Evolutionary conservation across 2,797 vertebrate genomes (phyloP).

Genomic region (Gadopsis marmoratus): DNA sequence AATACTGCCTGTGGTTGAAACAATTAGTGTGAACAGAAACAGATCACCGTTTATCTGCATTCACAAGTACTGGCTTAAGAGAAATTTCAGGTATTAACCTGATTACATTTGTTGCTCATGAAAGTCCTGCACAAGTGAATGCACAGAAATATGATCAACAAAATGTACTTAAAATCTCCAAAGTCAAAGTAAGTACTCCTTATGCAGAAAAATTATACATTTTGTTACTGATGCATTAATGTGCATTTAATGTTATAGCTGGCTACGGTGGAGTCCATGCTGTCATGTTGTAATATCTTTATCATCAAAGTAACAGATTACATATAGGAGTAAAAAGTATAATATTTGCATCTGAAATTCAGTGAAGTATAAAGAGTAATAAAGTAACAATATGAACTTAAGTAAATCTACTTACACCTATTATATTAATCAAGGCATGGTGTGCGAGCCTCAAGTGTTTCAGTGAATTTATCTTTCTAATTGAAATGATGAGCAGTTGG

Average conservation of each 20-base stretch:
- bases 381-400: not conserved
- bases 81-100: not conserved
- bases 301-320: slow-evolving; percentile 2
- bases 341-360: not conserved
- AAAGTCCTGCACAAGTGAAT: not conserved
- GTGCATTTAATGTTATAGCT: not conserved
- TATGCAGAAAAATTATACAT: not conserved
- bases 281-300: not conserved
- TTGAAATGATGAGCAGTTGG: not conserved
- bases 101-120: not conserved
- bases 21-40: not conserved
- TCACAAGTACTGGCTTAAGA: not conserved
- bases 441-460: not conserved
- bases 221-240: not conserved
- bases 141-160: not conserved
- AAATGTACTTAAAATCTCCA: not conserved
- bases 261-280: not conserved
- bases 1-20: not conserved
- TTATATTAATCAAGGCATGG: not conserved
- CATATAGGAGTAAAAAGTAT: slow-evolving; percentile 3
- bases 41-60: not conserved
- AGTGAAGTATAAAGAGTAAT: not conserved
- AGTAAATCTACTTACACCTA: not conserved
- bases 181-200: not conserved
- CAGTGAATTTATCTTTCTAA: not conserved